Evolutionary conservation across 1,140 invertebrate genomes (phyloP).

Genomic region (Macrobrachium nipponense): DNA sequence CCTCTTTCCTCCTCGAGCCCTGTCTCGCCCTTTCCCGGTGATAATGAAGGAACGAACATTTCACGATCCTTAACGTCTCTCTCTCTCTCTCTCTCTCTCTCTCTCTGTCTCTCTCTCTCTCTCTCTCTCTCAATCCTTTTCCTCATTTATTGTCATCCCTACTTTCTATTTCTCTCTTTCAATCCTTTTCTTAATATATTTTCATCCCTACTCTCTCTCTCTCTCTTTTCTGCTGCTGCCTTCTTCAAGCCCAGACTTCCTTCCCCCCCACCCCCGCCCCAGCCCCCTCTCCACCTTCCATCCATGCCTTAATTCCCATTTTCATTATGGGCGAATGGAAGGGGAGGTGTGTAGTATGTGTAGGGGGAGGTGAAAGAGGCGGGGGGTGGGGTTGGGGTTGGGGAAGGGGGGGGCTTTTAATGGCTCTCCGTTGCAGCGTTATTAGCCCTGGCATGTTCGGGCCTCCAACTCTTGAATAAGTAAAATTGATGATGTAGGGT

Average conservation of each 20-base stretch:
- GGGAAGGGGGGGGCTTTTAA: slow-evolving; percentile 40
- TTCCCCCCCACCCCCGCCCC: too few species aligned
- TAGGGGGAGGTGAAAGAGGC: background rate
- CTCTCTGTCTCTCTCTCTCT: too few species aligned
- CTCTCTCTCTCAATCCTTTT: background rate
- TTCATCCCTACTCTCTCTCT: background rate
- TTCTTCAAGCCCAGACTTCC: background rate
- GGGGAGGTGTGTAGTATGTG: too few species aligned
- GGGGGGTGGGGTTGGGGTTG: too few species aligned
- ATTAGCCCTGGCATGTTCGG: slow-evolving; percentile 48
- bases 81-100: slow-evolving; percentile 3
- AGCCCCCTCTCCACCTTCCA: background rate
- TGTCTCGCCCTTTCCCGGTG: background rate
- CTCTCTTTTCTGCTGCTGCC: too few species aligned
- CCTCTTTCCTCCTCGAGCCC: background rate
- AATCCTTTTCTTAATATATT: too few species aligned
- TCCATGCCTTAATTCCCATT: slow-evolving; percentile 47
- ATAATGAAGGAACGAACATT: slow-evolving; percentile 23
- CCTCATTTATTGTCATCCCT: too few species aligned
- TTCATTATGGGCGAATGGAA: slow-evolving; percentile 33
- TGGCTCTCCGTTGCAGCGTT: slow-evolving; percentile 39
- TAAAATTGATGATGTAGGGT: slow-evolving; percentile 53
- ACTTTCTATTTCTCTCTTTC: background rate
- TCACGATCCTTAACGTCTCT: background rate
- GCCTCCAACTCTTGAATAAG: slow-evolving; percentile 42